phyloP scores from a whole-genome alignment of 2,797 vertebrate genomes.

The Erithacus rubecula region DNA sequence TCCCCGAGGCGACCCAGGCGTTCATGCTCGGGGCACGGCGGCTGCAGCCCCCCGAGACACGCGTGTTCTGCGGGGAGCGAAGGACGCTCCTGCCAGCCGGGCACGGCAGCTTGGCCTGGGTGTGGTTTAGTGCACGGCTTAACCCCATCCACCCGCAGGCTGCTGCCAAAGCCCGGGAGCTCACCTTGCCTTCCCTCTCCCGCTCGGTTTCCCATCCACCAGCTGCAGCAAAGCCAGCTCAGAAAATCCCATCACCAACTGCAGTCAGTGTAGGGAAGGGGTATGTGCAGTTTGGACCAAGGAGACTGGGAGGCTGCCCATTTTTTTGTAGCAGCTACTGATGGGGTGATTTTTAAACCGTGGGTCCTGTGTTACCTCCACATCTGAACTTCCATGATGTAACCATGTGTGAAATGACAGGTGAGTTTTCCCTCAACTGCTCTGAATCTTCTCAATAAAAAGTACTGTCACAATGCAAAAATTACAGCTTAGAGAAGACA shows the following conservation, averaged over 20 bases:
- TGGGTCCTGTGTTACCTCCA: not conserved
- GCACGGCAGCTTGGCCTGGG: not conserved
- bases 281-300: not conserved
- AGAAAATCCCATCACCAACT: not conserved
- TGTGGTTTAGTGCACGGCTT: not conserved
- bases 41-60: rapidly evolving
- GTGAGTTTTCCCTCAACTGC: not conserved
- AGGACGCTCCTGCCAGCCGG: not conserved
- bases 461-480: not conserved
- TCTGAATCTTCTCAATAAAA: not conserved
- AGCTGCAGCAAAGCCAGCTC: not conserved
- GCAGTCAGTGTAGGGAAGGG: not conserved
- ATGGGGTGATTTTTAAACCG: not conserved
- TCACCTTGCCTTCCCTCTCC: not conserved
- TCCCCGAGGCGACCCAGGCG: not conserved
- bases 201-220: not conserved
- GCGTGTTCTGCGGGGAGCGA: rapidly evolving
- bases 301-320: not conserved
- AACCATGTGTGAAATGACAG: rapidly evolving
- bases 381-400: not conserved
- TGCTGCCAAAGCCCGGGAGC: not conserved
- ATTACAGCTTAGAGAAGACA: not conserved
- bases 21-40: not conserved
- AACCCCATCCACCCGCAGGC: not conserved
- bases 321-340: not conserved